A percentile compares a stretch with the other conserved stretches of the same genome.
phyloP scores from a whole-genome alignment of 2,113 vertebrate genomes.

The Centropus bengalensis region DNA sequence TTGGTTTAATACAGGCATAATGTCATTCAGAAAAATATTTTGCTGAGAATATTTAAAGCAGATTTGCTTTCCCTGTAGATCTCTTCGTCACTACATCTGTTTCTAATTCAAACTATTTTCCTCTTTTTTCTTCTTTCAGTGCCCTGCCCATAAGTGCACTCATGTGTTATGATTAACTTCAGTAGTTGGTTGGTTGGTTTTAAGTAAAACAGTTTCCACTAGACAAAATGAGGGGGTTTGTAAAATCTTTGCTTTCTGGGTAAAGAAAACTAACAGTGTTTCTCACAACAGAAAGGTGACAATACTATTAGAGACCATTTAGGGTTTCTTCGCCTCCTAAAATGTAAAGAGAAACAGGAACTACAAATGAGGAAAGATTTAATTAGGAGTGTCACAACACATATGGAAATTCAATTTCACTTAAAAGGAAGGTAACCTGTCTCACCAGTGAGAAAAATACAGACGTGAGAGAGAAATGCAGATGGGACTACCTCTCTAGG shows the following conservation, averaged over 20 bases:
- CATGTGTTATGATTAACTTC: background rate
- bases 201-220: background rate
- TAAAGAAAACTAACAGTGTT: background rate
- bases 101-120: background rate
- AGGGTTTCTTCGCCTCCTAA: background rate
- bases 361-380: background rate
- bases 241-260: background rate
- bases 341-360: background rate
- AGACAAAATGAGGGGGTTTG: background rate
- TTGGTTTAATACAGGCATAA: background rate
- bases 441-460: background rate
- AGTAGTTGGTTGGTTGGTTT: background rate
- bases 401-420: accelerated
- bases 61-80: background rate
- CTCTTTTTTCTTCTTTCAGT: background rate
- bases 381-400: background rate
- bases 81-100: background rate
- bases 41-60: background rate
- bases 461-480: background rate
- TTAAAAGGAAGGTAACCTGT: background rate
- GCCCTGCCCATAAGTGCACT: background rate
- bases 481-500: background rate
- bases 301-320: background rate
- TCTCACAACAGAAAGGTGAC: background rate
- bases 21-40: background rate